phyloP scores from a whole-genome alignment of 2,797 vertebrate genomes.

The Eulemur albifrons region DNA sequence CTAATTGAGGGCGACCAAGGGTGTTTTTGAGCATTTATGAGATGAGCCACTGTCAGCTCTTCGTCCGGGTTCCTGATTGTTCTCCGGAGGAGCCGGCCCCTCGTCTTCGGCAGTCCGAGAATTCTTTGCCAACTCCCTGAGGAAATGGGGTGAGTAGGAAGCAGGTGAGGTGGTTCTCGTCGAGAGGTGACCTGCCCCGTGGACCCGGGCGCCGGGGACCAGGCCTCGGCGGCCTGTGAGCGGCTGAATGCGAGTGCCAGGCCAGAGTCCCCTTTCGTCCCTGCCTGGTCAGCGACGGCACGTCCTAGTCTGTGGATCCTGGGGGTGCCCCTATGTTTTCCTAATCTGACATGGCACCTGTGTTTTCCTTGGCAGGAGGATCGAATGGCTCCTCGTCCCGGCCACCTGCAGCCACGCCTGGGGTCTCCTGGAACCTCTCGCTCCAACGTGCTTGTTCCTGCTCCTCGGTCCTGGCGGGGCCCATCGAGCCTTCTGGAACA shows the following conservation, averaged over 20 bases:
- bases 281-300: too few relatives aligned
- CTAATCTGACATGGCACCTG: neutral
- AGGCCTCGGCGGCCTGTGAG: neutral
- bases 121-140: neutral
- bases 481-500: neutral
- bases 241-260: neutral
- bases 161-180: neutral
- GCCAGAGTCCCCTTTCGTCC: neutral
- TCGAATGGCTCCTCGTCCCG: neutral
- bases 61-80: rapidly evolving
- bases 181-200: neutral
- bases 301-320: neutral
- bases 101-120: neutral
- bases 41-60: neutral
- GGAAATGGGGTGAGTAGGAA: neutral
- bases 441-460: neutral
- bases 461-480: neutral
- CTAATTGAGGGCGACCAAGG: neutral
- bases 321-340: neutral
- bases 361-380: neutral
- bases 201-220: neutral
- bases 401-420: neutral
- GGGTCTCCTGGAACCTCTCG: neutral
- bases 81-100: neutral
- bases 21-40: too few relatives aligned